Evolutionary conservation across 1,140 invertebrate genomes (phyloP).

Genomic region (Camponotus floridanus): DNA sequence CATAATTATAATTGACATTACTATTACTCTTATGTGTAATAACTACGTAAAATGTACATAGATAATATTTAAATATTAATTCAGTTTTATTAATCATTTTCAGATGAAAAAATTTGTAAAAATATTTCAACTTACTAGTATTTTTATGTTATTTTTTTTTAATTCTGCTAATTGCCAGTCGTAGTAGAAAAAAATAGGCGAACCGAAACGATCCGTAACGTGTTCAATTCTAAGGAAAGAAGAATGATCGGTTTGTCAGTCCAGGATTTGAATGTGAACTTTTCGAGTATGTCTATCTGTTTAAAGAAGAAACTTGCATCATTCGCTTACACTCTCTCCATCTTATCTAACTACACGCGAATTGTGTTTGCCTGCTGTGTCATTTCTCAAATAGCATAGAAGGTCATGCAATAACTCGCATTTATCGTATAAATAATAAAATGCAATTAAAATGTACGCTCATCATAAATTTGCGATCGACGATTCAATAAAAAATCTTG

Average conservation of each 20-base stretch:
- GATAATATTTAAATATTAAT: neutral
- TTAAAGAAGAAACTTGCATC: conserved; percentile 24
- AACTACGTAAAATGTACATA: neutral
- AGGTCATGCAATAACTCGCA: conserved; percentile 1
- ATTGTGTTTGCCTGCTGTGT: conserved; percentile 32
- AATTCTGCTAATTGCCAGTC: neutral
- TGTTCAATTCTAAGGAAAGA: neutral
- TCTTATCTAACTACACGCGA: conserved; percentile 38
- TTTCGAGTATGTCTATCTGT: neutral
- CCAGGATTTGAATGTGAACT: neutral
- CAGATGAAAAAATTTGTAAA: neutral
- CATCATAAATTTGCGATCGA: neutral
- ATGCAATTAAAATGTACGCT: neutral
- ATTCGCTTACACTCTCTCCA: neutral
- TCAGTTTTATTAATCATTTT: neutral
- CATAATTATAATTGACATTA: neutral
- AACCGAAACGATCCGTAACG: neutral
- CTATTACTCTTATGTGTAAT: neutral
- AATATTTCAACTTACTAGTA: conserved; percentile 1
- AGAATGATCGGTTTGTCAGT: neutral
- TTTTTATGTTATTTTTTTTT: neutral
- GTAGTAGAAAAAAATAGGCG: neutral
- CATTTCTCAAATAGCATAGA: conserved; percentile 46
- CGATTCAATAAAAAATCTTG: neutral
- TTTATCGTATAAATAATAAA: neutral